Conservation (phyloP, 2,113 vertebrate species). For the Nothoprocta pentlandii region DNA sequence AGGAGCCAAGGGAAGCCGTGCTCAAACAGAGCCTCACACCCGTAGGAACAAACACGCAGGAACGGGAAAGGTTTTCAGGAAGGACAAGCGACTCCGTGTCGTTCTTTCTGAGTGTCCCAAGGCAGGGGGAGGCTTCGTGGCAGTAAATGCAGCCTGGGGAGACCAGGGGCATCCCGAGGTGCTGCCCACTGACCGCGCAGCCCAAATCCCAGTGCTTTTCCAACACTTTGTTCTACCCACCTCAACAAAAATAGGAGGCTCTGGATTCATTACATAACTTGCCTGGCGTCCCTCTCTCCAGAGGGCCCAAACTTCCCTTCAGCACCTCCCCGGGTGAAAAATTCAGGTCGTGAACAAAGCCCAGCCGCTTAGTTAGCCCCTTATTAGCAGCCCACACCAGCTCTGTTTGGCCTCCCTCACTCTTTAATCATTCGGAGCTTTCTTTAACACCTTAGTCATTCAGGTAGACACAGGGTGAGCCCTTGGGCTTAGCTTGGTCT, state of each 20-base stretch:
- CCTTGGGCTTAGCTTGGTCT: background rate
- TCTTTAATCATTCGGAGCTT: background rate
- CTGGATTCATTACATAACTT: background rate
- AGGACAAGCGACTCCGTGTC: background rate
- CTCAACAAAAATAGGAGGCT: background rate
- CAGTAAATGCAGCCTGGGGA: too few species aligned
- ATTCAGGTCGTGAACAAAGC: background rate
- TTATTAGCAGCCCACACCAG: background rate
- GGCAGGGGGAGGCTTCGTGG: too few species aligned
- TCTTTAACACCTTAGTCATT: background rate
- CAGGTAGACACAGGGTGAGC: background rate
- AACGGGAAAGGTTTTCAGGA: background rate
- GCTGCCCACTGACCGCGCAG: too few species aligned
- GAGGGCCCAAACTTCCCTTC: background rate
- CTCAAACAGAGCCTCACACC: background rate
- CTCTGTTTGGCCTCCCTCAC: background rate
- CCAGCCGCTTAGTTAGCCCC: background rate
- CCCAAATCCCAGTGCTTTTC: background rate
- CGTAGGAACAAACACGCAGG: too few species aligned
- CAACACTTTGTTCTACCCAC: background rate
- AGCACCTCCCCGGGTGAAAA: background rate
- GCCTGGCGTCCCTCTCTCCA: background rate
- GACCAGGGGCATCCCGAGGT: too few species aligned
- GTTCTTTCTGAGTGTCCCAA: too few species aligned
- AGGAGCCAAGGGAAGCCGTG: background rate